These are phyloP conservation scores for Mesitornis unicolor DNA, from an alignment of 2,113 vertebrate genomes.

Conservation along the genomic window DNA sequence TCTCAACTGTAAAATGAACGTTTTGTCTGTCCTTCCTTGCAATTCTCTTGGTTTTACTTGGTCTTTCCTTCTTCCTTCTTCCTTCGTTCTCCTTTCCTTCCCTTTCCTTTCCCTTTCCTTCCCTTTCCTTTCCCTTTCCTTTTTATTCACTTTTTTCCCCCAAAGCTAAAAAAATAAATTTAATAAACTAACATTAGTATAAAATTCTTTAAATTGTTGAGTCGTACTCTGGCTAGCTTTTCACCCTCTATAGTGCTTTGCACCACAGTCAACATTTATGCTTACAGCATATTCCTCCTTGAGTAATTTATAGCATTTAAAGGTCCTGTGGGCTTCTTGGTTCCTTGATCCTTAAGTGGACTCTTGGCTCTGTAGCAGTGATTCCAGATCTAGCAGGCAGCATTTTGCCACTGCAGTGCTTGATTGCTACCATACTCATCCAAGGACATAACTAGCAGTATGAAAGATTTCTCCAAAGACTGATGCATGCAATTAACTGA, in stretches of 20 bases:
- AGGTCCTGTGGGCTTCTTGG: not conserved
- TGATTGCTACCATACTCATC: slow-evolving; percentile 10
- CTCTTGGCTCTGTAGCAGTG: not conserved
- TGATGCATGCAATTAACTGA: slow-evolving; percentile 69
- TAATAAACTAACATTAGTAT: not conserved
- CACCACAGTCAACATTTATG: not conserved
- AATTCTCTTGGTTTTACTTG: not conserved
- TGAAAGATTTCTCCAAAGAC: slow-evolving; percentile 64
- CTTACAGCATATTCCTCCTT: not conserved
- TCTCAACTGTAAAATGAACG: not conserved
- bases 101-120: not conserved
- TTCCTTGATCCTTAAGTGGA: not conserved
- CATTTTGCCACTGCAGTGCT: not conserved
- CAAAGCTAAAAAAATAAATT: not conserved
- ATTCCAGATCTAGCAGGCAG: slow-evolving; percentile 12
- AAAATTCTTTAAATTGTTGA: not conserved
- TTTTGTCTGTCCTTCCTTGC: not conserved
- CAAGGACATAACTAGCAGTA: slow-evolving; percentile 44
- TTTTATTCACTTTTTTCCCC: accelerated
- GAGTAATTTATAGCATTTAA: slow-evolving; percentile 25
- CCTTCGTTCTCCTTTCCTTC: not conserved
- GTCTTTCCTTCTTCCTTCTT: too few species aligned
- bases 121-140: too few species aligned
- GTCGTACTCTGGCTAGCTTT: not conserved
- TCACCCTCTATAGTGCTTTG: not conserved